phyloP scores from a whole-genome alignment of 1,140 invertebrate species.

The Heterodera carotae region DNA sequence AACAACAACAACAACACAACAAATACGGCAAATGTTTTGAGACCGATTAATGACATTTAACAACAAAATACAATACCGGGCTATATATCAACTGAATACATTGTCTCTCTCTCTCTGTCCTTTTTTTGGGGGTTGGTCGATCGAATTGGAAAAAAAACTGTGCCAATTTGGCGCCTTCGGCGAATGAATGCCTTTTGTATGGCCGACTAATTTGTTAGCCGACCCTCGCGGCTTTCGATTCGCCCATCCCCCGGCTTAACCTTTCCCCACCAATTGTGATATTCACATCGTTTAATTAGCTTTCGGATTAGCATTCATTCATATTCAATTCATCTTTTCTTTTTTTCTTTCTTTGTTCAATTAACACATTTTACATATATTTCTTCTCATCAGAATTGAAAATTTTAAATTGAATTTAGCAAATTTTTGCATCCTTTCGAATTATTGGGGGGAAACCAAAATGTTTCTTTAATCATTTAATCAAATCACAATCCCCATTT shows the following conservation, averaged over 20 bases:
- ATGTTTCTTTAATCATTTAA: too few species aligned
- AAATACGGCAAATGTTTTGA: neutral
- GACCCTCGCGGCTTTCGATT: neutral
- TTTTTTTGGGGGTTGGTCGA: too few species aligned
- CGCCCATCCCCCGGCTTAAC: too few species aligned
- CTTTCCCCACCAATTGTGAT: neutral
- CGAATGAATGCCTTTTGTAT: neutral
- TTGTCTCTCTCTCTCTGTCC: too few species aligned
- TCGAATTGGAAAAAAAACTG: neutral
- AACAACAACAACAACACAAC: too few species aligned
- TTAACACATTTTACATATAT: too few species aligned
- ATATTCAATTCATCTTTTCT: neutral
- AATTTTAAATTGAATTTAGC: too few species aligned
- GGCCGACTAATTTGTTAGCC: neutral
- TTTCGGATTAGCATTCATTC: neutral
- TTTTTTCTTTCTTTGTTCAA: neutral
- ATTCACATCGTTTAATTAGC: slow-evolving; percentile 5
- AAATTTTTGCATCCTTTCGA: too few species aligned
- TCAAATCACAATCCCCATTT: too few species aligned
- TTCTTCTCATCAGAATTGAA: slow-evolving; percentile 2
- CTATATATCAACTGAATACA: too few species aligned
- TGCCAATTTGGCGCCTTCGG: neutral
- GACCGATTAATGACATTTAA: slow-evolving; percentile 1
- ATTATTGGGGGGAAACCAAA: too few species aligned
- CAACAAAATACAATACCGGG: too few species aligned